These are phyloP conservation scores for Dicrostonyx torquatus DNA, from an alignment of 2,797 vertebrate genomes.

Conservation along the genomic window DNA sequence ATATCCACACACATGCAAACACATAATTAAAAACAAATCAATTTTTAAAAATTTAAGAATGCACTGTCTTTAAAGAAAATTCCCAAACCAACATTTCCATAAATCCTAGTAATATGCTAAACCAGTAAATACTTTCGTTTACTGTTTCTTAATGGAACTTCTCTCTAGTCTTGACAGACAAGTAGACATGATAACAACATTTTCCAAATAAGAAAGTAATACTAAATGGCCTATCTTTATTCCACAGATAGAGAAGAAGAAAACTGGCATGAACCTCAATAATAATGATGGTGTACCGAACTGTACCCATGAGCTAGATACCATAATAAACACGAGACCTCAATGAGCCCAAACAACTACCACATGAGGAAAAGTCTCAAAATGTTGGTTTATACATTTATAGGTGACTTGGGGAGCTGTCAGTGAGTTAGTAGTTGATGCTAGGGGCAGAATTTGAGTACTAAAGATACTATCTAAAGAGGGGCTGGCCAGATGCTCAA, in stretches of 20 bases:
- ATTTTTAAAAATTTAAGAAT: neutral
- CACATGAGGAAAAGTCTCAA: neutral
- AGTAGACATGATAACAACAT: neutral
- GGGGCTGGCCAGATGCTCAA: neutral
- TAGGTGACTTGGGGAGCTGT: neutral
- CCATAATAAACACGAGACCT: neutral
- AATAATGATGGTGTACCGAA: neutral
- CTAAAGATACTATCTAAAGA: neutral
- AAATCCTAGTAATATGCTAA: neutral
- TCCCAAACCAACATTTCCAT: neutral
- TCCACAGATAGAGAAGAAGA: neutral
- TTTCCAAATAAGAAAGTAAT: slow-evolving; percentile 18
- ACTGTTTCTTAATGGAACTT: neutral
- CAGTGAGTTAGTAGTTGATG: neutral
- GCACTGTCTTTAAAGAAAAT: neutral
- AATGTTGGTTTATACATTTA: neutral
- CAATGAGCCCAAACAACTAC: neutral
- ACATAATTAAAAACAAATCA: neutral
- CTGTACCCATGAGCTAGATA: neutral
- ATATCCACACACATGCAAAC: neutral
- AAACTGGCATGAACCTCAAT: neutral
- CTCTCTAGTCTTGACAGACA: neutral
- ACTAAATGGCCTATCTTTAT: neutral
- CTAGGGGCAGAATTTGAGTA: neutral
- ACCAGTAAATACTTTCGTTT: neutral